Conservation (phyloP, 2,888 invertebrate species). For the Eristalinus sepulchralis region DNA sequence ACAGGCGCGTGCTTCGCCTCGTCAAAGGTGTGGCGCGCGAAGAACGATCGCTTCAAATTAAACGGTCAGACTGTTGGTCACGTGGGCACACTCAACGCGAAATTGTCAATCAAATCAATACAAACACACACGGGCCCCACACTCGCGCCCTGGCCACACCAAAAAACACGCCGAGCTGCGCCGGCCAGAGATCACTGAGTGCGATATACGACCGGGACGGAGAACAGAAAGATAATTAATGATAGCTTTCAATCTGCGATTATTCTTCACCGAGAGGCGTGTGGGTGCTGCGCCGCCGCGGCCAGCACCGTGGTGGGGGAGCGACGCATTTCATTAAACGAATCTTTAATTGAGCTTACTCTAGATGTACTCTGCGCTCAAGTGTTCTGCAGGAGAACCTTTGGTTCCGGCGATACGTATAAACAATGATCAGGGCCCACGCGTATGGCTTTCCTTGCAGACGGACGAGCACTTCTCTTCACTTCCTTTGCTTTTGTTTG, state of each 20-base stretch:
- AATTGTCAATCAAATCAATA: conserved; percentile 72
- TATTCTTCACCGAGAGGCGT: conserved; percentile 50
- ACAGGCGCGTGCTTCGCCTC: conserved; percentile 66
- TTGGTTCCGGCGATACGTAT: conserved; percentile 59
- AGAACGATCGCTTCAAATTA: conserved; percentile 69
- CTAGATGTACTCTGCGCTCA: conserved; percentile 56
- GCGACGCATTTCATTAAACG: conserved; percentile 71
- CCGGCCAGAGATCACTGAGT: background rate
- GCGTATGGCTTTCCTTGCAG: conserved; percentile 17
- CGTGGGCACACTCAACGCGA: conserved; percentile 70
- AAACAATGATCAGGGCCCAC: conserved; percentile 64
- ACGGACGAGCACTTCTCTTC: background rate
- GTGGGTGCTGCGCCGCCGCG: conserved; percentile 54
- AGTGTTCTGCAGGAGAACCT: conserved; percentile 34
- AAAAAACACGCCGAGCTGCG: background rate
- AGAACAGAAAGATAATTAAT: conserved; percentile 68
- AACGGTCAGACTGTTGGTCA: conserved; percentile 71
- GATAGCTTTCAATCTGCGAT: conserved; percentile 71
- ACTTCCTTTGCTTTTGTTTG: background rate
- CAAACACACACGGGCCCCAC: conserved; percentile 12
- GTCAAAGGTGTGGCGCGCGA: conserved; percentile 64
- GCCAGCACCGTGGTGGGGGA: conserved; percentile 50
- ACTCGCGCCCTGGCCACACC: background rate
- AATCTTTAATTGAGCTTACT: conserved; percentile 71
- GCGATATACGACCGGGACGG: conserved; percentile 26